phyloP scores from a whole-genome alignment of 1,140 invertebrate genomes.

The Drosophila leontia region DNA sequence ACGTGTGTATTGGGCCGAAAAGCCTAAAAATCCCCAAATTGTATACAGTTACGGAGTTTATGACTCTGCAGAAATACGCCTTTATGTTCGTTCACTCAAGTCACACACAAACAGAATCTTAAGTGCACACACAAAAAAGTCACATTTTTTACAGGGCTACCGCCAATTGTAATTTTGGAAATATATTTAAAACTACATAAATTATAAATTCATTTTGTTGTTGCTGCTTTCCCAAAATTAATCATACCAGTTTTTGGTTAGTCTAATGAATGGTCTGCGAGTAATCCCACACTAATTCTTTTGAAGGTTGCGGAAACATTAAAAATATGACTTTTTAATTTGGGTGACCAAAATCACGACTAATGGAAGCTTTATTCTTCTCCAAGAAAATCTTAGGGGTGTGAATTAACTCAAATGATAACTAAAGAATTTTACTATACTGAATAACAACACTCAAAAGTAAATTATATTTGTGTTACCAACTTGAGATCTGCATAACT shows the following conservation, averaged over 20 bases:
- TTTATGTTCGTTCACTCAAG: constrained; percentile 12
- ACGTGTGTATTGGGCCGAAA: constrained; percentile 47
- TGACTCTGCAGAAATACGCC: constrained; percentile 44
- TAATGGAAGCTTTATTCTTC: not conserved
- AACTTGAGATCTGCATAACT: not conserved
- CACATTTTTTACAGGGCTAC: not conserved
- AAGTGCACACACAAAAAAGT: constrained; percentile 13
- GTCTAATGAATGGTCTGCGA: constrained; percentile 1
- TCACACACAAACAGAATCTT: constrained; percentile 16
- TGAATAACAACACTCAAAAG: not conserved
- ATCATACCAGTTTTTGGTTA: not conserved
- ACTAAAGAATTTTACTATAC: not conserved
- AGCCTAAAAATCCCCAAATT: constrained; percentile 33
- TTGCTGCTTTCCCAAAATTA: not conserved
- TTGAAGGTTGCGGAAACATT: constrained; percentile 3
- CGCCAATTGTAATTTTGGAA: not conserved
- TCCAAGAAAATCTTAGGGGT: not conserved
- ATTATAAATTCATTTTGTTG: not conserved
- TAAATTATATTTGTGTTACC: not conserved
- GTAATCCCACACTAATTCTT: constrained; percentile 10
- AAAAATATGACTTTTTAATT: not conserved
- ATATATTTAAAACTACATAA: not conserved
- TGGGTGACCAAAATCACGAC: not conserved
- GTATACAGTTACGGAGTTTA: constrained; percentile 39
- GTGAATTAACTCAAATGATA: not conserved